phyloP scores from a whole-genome alignment of 2,797 vertebrate genomes.

The Falco biarmicus region DNA sequence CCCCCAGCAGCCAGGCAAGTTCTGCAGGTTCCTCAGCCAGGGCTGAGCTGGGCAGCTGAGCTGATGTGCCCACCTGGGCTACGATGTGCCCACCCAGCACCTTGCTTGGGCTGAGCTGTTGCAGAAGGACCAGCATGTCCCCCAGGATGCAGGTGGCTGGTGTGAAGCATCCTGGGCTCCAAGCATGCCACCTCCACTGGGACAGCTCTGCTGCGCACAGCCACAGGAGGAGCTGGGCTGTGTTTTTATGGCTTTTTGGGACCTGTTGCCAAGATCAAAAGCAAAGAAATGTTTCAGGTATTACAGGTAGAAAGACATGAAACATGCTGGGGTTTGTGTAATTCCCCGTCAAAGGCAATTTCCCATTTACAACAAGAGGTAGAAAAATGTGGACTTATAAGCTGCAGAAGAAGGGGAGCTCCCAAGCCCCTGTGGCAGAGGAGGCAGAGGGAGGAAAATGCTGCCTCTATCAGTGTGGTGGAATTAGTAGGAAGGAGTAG shows the following conservation, averaged over 20 bases:
- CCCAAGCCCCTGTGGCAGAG: neutral
- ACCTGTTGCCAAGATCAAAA: neutral
- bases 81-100: neutral
- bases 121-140: neutral
- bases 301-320: neutral
- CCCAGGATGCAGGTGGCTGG: neutral
- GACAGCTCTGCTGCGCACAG: neutral
- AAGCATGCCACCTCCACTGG: rapidly evolving
- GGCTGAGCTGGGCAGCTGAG: neutral
- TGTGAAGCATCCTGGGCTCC: rapidly evolving
- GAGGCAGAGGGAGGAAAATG: neutral
- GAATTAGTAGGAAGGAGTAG: neutral
- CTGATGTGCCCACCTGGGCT: neutral
- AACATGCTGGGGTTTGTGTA: neutral
- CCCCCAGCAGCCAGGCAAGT: neutral
- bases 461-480: neutral
- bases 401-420: neutral
- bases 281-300: neutral
- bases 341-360: neutral
- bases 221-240: rapidly evolving
- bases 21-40: neutral
- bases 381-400: neutral
- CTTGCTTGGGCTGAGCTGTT: neutral
- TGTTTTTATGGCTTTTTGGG: rapidly evolving
- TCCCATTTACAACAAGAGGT: neutral